phyloP scores from a whole-genome alignment of 2,888 invertebrate genomes.

The Cataglyphis albicans region DNA sequence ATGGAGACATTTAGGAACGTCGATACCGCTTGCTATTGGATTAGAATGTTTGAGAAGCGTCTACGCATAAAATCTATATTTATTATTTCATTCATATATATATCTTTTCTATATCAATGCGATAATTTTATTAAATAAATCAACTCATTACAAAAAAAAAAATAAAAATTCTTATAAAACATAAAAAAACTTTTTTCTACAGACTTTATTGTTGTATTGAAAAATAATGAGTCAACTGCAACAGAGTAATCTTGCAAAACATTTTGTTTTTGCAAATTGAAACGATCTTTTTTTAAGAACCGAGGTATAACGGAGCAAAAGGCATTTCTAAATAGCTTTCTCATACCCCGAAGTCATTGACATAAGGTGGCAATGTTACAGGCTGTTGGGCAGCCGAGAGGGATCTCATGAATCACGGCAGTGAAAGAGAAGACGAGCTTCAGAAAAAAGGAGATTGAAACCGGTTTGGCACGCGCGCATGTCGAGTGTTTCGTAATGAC shows the following conservation, averaged over 20 bases:
- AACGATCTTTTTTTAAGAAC: slow-evolving; percentile 31
- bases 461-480: slow-evolving; percentile 78
- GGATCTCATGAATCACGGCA: slow-evolving; percentile 82
- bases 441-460: slow-evolving; percentile 71
- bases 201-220: neutral
- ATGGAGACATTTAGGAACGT: slow-evolving; percentile 81
- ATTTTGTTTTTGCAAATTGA: slow-evolving; percentile 38
- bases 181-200: neutral
- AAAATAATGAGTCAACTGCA: neutral
- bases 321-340: slow-evolving; percentile 72
- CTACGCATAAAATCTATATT: slow-evolving; percentile 40
- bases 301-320: slow-evolving; percentile 58
- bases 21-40: slow-evolving; percentile 76
- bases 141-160: neutral
- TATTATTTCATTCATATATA: neutral
- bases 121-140: neutral
- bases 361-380: slow-evolving; percentile 84
- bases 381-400: slow-evolving; percentile 82
- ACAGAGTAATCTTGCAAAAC: neutral
- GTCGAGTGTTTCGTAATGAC: slow-evolving; percentile 66
- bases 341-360: slow-evolving; percentile 72
- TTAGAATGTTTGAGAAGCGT: slow-evolving; percentile 79
- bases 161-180: neutral
- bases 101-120: neutral
- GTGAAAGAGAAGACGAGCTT: slow-evolving; percentile 64